Evolutionary conservation across 1,140 invertebrate species (phyloP), one percentile per base, ranked within the genome.

Genomic region (Papilio xuthus): DNA sequence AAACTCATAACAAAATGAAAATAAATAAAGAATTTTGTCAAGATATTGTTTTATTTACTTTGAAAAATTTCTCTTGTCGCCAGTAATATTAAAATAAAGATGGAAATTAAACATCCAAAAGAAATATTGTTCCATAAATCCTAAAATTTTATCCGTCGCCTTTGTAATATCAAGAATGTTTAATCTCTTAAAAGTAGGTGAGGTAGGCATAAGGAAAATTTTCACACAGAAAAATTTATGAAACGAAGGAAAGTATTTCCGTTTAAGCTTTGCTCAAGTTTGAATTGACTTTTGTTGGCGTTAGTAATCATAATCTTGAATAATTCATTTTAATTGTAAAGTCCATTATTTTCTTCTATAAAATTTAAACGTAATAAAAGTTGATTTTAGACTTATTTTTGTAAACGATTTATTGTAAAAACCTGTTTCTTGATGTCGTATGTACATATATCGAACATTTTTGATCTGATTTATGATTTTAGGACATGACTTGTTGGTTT

Each of bases 201-300:
- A 73, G 71, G 71, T 73, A 73, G 50, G 71, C 41, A 73, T 47
- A 73, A 42, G 71, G 71, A 73, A 47, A 73, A 73, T 23, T 73
- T 73, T 73, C 37, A 72, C 41, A 23, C 41, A 72, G 42, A 72
- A 47, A 72, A 72, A 72, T 44, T 72, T 42, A 73, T 23, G 37
- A 47, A 73, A 73, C 42, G 42, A 73, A 44, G 42, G 71, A 73
- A 73, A 73, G 71, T 50, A 73, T 73, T 73, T 73, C 20, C 70
- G n/a, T 73, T 47, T 15, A 47, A 73, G 41, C 41, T 73, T 73
- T n/a, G 9, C 42, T 9, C 37, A 50, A 73, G 71, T 73, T 73
- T 73, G 42, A 73, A 73, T 73, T 73, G 71, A 73, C 71, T 73
- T 73, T 73, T 73, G 41, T 72, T 72, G 71, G 42, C 41, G 71